phyloP scores from a whole-genome alignment of 1,140 invertebrate species.

The Galendromus occidentalis region DNA sequence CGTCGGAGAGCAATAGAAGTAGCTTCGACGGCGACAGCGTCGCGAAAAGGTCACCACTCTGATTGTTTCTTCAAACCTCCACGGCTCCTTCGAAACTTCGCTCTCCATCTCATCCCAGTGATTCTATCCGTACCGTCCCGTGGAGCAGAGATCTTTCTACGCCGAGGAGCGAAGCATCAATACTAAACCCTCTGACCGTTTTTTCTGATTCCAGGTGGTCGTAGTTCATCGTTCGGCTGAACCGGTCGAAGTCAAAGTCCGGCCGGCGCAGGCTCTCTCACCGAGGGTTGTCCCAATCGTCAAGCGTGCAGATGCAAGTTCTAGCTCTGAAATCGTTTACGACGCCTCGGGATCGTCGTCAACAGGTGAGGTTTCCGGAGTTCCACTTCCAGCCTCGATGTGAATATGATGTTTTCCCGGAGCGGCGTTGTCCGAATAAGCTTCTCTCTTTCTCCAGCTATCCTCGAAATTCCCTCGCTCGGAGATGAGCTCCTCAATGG shows the following conservation, averaged over 20 bases:
- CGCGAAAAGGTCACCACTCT: too few species aligned
- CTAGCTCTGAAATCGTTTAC: neutral
- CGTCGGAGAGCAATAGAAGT: too few species aligned
- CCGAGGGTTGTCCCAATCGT: too few species aligned
- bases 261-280: neutral
- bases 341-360: neutral
- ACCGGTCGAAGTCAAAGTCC: neutral
- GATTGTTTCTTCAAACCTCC: neutral
- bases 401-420: neutral
- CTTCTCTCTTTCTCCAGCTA: neutral
- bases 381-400: neutral
- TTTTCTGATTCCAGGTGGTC: neutral
- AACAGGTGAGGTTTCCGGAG: neutral
- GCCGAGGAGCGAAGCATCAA: too few species aligned
- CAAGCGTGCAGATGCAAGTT: too few species aligned
- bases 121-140: neutral
- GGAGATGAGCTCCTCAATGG: slow-evolving; percentile 3
- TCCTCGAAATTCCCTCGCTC: neutral
- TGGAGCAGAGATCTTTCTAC: neutral
- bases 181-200: too few species aligned
- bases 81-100: neutral
- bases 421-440: neutral
- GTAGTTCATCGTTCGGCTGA: neutral
- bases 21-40: too few species aligned
- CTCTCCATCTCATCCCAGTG: neutral